These are phyloP conservation scores for Natrix natrix DNA, from an alignment of 2,797 vertebrate genomes.

Conservation along the genomic window DNA sequence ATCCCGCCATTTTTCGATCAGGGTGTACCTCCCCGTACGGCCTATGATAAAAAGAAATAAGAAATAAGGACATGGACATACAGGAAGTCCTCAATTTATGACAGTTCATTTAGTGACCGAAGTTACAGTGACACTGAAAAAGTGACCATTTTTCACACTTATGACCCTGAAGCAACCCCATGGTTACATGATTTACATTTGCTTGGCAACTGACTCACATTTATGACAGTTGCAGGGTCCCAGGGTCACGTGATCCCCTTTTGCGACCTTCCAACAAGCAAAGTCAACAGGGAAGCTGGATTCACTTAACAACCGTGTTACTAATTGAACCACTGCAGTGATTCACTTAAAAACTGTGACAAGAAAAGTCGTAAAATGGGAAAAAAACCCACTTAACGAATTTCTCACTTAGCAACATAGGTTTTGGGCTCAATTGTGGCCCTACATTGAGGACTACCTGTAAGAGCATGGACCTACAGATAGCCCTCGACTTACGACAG, in stretches of 20 bases:
- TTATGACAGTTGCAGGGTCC: no score
- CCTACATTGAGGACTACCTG: no score
- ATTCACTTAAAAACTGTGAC: neutral
- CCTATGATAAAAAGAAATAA: conserved; percentile 69
- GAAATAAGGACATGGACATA: neutral
- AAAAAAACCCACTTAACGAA: neutral
- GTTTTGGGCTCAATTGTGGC: neutral
- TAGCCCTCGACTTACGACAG: neutral
- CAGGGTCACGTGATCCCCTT: no score
- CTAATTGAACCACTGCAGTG: neutral
- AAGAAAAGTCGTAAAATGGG: neutral
- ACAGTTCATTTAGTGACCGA: no score
- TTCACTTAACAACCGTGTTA: neutral
- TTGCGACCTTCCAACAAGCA: no score
- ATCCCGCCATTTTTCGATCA: conserved; percentile 97
- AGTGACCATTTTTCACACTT: no score
- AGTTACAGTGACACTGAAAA: no score
- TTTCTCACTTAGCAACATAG: neutral
- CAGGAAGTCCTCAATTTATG: neutral
- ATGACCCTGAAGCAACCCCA: no score
- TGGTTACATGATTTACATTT: no score
- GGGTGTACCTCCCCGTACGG: conserved; percentile 92
- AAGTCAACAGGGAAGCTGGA: no score
- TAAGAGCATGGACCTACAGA: neutral
- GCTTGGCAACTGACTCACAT: no score